phyloP scores from a whole-genome alignment of 2,113 vertebrate species.

The Cairina moschata region DNA sequence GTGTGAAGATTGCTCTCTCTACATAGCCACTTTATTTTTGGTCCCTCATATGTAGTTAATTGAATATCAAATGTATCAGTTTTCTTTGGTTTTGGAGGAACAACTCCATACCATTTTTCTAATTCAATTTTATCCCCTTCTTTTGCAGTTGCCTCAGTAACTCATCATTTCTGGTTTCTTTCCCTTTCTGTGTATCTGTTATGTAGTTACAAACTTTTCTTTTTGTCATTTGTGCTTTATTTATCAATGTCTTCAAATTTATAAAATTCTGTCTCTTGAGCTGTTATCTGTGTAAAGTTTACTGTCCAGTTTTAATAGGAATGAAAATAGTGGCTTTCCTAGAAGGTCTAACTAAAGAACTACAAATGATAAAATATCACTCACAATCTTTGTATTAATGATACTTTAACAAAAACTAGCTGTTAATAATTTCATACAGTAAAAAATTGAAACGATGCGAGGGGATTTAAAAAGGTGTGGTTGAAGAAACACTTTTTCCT shows the following conservation, averaged over 20 bases:
- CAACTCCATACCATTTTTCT: fast-evolving
- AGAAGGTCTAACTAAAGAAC: background rate
- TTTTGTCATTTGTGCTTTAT: background rate
- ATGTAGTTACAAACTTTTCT: background rate
- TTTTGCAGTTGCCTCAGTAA: background rate
- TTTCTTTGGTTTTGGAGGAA: background rate
- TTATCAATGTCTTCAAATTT: background rate
- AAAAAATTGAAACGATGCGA: background rate
- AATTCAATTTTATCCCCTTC: background rate
- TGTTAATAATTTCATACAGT: background rate
- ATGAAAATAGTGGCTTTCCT: background rate
- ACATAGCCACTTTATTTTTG: background rate
- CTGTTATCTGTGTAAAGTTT: background rate
- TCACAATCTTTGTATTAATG: background rate
- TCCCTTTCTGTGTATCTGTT: background rate
- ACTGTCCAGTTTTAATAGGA: background rate
- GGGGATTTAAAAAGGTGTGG: background rate
- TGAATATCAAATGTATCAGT: background rate
- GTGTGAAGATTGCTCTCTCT: background rate
- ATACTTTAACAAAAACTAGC: background rate
- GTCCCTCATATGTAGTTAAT: background rate
- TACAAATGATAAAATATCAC: background rate
- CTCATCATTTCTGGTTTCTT: background rate
- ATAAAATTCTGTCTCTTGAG: background rate
- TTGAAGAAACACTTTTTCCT: background rate